Percentiles rank a stretch among this genome's conserved stretches.
phyloP scores from a whole-genome alignment of 2,888 invertebrate species.

The Mythimna impura region DNA sequence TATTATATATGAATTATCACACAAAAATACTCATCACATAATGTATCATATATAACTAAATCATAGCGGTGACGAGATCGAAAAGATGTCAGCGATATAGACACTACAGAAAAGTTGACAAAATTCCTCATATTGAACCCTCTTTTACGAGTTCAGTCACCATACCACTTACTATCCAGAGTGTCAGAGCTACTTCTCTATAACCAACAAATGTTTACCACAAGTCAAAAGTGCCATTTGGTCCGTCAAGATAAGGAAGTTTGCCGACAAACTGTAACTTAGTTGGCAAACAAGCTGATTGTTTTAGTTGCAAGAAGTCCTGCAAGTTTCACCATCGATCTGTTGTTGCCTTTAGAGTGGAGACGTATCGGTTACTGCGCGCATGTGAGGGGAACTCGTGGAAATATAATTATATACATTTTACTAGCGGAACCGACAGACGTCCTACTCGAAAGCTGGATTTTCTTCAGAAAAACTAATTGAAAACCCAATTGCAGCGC shows the following conservation, averaged over 20 bases:
- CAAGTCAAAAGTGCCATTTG: slow-evolving; percentile 48
- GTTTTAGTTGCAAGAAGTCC: slow-evolving; percentile 49
- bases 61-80: no score
- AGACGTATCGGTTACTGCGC: slow-evolving; percentile 19
- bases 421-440: no score
- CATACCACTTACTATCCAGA: not conserved
- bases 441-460: no score
- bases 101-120: no score
- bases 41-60: no score
- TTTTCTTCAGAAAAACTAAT: no score
- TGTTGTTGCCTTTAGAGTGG: slow-evolving; percentile 8
- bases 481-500: no score
- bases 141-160: not conserved
- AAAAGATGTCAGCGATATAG: no score
- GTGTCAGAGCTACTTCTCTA: not conserved
- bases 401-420: not conserved
- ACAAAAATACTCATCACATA: no score
- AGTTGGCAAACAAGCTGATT: slow-evolving; percentile 49
- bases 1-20: no score
- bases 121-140: no score
- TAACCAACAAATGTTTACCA: slow-evolving; percentile 23
- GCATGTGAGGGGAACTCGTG: not conserved
- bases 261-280: slow-evolving; percentile 24
- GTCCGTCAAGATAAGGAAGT: slow-evolving; percentile 48
- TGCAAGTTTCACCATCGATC: slow-evolving; percentile 42